Base-by-base conservation (phyloP, 2,797 vertebrate genomes). In the Chaenodraco wilsoni region DNA sequence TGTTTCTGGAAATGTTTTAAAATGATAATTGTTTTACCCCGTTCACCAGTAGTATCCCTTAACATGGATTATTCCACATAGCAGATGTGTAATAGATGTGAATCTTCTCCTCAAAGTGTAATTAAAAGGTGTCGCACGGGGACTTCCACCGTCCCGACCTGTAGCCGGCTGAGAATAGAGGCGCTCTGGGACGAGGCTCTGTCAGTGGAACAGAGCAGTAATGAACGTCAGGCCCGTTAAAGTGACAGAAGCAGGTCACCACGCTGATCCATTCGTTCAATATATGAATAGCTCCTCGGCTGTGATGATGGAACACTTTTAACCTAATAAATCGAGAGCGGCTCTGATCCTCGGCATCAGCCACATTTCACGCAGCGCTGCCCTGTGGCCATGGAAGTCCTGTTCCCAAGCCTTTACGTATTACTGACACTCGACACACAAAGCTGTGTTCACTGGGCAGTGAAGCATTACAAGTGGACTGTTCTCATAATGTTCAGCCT, bases 191-290 rank as follows among this genome's bases (percentile, higher is more conserved):
- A 85, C 19, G 78, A 83, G 72, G 60, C 86, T 79, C 69, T 86
- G 82, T 83, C 71, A 12, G 72, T 60, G 90, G 85, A 85, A 80
- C 82, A 62, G 79, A 89, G 74, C 88, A 66, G 90, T 92, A 92
- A 93, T 93, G 91, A 93, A 93, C 85, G 87, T 92, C 86, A 68
- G 80, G 86, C 85, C 92, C 90, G 90, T 94, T 92, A 93, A 91
- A 92, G 60, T 92, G 91, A 93, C 91, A 93, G 92, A 94, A 94
- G 86, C 90, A 89, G 93, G 93, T 93, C 92, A 94, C 89, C 88
- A 88, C 84, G 89, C 84, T 93, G 91, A 94, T 93, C 91, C 88
- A 90, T 77, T 91, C 92, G 91, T 90, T 91, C 93, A 92, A 92
- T 92, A 92, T 91, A 92, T 86, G 90, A 94, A 94, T 91, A 89